phyloP scores from a whole-genome alignment of 2,113 vertebrate species.

The Gavia stellata region DNA sequence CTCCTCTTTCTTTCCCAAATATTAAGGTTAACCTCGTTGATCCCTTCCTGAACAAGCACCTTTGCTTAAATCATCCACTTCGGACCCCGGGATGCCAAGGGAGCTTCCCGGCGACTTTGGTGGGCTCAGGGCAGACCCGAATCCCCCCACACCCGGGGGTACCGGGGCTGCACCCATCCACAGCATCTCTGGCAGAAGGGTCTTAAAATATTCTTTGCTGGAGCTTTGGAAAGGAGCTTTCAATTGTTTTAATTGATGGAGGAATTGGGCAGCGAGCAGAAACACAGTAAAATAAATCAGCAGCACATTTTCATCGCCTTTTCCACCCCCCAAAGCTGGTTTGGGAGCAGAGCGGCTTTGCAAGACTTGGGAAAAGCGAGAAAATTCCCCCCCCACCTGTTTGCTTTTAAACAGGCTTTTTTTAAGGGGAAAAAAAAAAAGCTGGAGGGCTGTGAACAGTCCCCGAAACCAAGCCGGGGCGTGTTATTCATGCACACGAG shows the following conservation, averaged over 20 bases:
- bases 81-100: background rate
- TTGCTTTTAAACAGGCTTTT: background rate
- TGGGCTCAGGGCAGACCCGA: background rate
- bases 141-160: accelerated
- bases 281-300: background rate
- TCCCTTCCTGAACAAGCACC: background rate
- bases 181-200: background rate
- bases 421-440: background rate
- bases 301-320: accelerated
- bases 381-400: background rate
- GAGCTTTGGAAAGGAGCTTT: background rate
- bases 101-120: accelerated
- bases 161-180: accelerated
- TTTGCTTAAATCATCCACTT: background rate
- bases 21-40: background rate
- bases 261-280: background rate
- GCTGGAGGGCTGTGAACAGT: background rate
- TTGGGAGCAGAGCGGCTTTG: background rate
- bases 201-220: background rate
- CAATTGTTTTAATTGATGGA: background rate
- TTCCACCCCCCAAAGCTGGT: background rate
- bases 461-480: accelerated
- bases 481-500: accelerated
- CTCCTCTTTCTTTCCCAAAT: background rate
- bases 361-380: background rate